These are phyloP conservation scores for Capitulum mitella DNA, from an alignment of 2,888 invertebrate species.

Conservation along the genomic window DNA sequence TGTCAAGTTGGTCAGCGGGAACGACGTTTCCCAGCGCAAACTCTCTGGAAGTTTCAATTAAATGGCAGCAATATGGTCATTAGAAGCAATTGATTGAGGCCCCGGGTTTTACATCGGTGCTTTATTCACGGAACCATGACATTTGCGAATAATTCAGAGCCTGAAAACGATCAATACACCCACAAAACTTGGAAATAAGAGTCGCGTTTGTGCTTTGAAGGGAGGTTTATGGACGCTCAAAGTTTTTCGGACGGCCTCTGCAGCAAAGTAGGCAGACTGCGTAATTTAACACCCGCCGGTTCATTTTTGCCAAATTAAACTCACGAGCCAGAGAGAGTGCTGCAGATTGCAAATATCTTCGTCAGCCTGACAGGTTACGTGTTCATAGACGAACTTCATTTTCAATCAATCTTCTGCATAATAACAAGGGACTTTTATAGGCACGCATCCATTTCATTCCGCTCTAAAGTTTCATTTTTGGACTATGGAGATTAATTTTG, in stretches of 20 bases:
- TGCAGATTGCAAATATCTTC: neutral
- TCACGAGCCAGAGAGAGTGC: neutral
- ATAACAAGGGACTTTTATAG: neutral
- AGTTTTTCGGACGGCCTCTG: neutral
- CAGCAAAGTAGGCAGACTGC: neutral
- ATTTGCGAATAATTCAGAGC: constrained; percentile 15
- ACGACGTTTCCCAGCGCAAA: neutral
- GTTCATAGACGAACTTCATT: neutral
- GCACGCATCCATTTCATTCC: constrained; percentile 10
- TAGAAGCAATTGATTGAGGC: neutral
- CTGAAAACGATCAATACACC: constrained; percentile 1
- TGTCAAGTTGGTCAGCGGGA: constrained; percentile 15
- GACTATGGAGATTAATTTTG: constrained; percentile 1
- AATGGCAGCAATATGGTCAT: neutral
- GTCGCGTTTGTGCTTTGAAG: neutral
- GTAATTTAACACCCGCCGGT: neutral
- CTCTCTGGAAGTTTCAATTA: neutral
- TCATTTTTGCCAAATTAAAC: neutral
- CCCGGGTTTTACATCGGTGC: neutral
- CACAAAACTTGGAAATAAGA: constrained; percentile 23
- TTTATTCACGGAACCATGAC: constrained; percentile 9
- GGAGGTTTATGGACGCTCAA: neutral
- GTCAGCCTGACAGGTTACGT: neutral
- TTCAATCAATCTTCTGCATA: constrained; percentile 16
- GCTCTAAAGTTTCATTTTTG: constrained; percentile 11